A percentile compares a stretch with the other conserved stretches of the same genome.
Conservation (phyloP, 2,888 invertebrate species). For the Arenicola marina region DNA sequence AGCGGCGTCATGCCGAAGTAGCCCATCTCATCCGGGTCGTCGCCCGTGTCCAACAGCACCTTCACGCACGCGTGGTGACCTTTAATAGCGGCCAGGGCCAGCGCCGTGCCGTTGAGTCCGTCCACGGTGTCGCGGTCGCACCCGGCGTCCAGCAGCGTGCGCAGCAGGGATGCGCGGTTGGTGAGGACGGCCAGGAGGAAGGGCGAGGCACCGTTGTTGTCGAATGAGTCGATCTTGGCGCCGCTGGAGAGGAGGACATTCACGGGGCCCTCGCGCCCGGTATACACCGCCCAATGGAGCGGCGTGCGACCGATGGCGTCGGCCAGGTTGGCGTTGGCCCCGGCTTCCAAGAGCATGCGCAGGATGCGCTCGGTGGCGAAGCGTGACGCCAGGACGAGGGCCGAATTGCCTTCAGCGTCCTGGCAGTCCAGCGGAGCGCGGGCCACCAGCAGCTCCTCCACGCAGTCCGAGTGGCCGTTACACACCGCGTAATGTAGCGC, state of each 20-base stretch:
- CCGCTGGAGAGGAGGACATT: conserved; percentile 6
- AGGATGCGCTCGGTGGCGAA: neutral
- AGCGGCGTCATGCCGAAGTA: conserved; percentile 26
- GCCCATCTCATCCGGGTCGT: conserved; percentile 24
- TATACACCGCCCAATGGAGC: conserved; percentile 16
- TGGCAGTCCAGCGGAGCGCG: conserved; percentile 11
- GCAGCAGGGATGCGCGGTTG: conserved; percentile 5
- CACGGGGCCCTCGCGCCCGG: neutral
- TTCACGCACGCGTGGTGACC: conserved; percentile 10
- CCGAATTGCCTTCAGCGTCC: conserved; percentile 14
- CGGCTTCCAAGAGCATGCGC: conserved; percentile 3
- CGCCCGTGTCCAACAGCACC: conserved; percentile 15
- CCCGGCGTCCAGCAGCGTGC: conserved; percentile 13
- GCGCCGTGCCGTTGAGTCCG: conserved; percentile 22
- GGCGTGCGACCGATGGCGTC: conserved; percentile 12
- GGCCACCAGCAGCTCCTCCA: conserved; percentile 8
- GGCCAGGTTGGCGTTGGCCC: conserved; percentile 10
- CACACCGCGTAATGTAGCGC: conserved; percentile 18
- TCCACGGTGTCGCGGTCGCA: conserved; percentile 21
- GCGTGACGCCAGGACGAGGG: conserved; percentile 16
- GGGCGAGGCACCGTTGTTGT: conserved; percentile 14
- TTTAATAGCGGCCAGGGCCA: conserved; percentile 16
- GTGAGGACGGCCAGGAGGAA: conserved; percentile 12
- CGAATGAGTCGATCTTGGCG: conserved; percentile 12
- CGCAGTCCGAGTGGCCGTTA: conserved; percentile 1